These are phyloP conservation scores for Nothoprocta perdicaria DNA, from an alignment of 2,113 vertebrate species.

Conservation along the genomic window DNA sequence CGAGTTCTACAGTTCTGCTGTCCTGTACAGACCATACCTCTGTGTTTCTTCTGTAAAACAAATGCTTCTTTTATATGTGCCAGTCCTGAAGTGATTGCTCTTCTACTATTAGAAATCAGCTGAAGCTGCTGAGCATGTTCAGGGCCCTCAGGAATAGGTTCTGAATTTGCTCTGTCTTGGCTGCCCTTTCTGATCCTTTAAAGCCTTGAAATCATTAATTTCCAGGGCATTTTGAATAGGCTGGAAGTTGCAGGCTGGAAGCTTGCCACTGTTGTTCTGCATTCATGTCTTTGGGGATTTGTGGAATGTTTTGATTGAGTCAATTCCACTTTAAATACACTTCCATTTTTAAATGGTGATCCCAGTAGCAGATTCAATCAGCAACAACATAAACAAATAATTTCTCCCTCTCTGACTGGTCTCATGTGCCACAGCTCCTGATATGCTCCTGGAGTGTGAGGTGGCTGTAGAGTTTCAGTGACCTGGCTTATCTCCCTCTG, in stretches of 20 bases:
- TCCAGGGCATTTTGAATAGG: slow-evolving; percentile 23
- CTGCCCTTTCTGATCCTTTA: slow-evolving; percentile 32
- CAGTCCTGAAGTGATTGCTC: not conserved
- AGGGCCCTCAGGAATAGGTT: not conserved
- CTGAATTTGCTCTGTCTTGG: slow-evolving; percentile 8
- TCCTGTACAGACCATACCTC: not conserved
- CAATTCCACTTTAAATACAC: slow-evolving; percentile 37
- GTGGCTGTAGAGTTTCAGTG: slow-evolving; percentile 44
- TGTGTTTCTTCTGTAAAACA: not conserved
- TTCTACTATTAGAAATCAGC: not conserved
- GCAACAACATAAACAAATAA: slow-evolving; percentile 2
- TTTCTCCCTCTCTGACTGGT: not conserved
- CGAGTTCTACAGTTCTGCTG: not conserved
- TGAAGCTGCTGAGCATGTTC: not conserved
- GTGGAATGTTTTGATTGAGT: slow-evolving; percentile 57
- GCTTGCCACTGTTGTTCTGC: slow-evolving; percentile 52
- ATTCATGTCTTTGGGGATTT: slow-evolving; percentile 36
- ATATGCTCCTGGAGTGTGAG: not conserved
- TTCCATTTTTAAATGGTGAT: slow-evolving; percentile 30
- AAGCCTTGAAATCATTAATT: slow-evolving; percentile 39
- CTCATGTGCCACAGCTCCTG: not conserved
- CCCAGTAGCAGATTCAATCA: slow-evolving; percentile 2
- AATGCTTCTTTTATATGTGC: not conserved
- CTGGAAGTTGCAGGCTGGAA: slow-evolving; percentile 38
- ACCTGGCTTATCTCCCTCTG: slow-evolving; percentile 34